A percentile compares a stretch with the other conserved stretches of the same genome.
Evolutionary conservation across 1,140 invertebrate species (phyloP).

Genomic region (Drosophila miranda): DNA sequence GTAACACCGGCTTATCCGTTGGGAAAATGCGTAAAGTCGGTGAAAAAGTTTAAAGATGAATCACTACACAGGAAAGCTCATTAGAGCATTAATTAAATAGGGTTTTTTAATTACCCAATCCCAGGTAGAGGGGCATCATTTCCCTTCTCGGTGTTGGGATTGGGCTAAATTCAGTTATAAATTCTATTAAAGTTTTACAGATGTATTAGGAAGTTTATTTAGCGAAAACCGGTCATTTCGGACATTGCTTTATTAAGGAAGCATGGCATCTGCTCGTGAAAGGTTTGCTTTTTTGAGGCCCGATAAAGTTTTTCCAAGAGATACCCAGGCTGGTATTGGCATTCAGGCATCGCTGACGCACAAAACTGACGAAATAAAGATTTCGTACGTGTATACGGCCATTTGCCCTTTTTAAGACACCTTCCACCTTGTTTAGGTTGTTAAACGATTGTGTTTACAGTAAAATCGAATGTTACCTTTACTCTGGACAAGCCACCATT

Average conservation of each 20-base stretch:
- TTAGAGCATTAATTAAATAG: too few species aligned
- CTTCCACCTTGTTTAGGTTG: conserved; percentile 36
- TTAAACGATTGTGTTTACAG: conserved; percentile 47
- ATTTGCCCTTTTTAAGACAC: conserved; percentile 20
- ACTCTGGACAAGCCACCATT: conserved; percentile 14
- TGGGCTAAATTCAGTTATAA: conserved; percentile 33
- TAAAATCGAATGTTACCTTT: conserved; percentile 52
- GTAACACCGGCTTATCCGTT: too few species aligned
- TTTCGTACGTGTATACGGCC: conserved; percentile 53
- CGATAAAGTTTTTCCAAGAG: not conserved
- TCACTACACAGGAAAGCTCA: too few species aligned
- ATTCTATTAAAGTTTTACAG: conserved; percentile 47
- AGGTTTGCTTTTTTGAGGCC: not conserved
- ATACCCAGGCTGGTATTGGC: conserved; percentile 11
- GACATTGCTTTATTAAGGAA: conserved; percentile 35
- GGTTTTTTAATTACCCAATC: too few species aligned
- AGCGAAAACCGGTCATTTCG: conserved; percentile 29
- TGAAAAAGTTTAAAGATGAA: too few species aligned
- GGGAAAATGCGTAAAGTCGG: too few species aligned
- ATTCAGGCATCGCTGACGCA: conserved; percentile 50
- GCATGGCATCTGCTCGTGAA: conserved; percentile 11
- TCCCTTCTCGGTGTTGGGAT: too few species aligned
- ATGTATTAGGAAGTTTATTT: conserved; percentile 31
- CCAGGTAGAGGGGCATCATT: too few species aligned
- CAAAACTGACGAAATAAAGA: conserved; percentile 55